Percentiles rank a stretch among this genome's conserved stretches.
phyloP scores from a whole-genome alignment of 2,888 invertebrate species.

The Glyphotaelius pellucidus region DNA sequence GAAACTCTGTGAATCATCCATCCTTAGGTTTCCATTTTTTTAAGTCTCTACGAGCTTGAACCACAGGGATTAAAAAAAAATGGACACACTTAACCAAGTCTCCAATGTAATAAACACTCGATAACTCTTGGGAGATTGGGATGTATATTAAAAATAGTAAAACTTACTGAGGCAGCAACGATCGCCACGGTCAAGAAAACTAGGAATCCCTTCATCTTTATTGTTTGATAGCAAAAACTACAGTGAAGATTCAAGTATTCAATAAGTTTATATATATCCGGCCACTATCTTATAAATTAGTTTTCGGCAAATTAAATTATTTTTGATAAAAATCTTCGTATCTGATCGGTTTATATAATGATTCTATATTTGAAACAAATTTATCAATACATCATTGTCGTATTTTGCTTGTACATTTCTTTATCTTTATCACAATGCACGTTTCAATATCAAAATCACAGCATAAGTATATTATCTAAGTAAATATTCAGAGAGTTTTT shows the following conservation, averaged over 20 bases:
- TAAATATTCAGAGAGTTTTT: neutral
- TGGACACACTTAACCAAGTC: neutral
- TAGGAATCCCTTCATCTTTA: conserved; percentile 52
- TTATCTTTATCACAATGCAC: neutral
- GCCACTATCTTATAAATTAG: neutral
- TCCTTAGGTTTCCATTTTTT: no score
- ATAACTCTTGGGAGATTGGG: neutral
- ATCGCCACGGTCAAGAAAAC: conserved; percentile 51
- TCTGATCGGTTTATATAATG: neutral
- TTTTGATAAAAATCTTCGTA: neutral
- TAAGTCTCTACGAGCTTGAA: no score
- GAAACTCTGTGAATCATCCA: no score
- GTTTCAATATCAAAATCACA: neutral
- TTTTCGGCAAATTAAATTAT: neutral
- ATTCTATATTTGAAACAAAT: neutral
- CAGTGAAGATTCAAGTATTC: neutral
- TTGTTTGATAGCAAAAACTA: neutral
- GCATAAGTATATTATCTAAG: neutral
- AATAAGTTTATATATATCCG: neutral
- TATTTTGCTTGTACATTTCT: neutral
- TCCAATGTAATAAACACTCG: neutral
- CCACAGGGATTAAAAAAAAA: no score
- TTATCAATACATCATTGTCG: conserved; percentile 2
- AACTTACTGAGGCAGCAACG: conserved; percentile 38
- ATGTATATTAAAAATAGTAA: neutral